Evolutionary conservation across 2,797 vertebrate species (phyloP).

Genomic region (Spinus pinus): DNA sequence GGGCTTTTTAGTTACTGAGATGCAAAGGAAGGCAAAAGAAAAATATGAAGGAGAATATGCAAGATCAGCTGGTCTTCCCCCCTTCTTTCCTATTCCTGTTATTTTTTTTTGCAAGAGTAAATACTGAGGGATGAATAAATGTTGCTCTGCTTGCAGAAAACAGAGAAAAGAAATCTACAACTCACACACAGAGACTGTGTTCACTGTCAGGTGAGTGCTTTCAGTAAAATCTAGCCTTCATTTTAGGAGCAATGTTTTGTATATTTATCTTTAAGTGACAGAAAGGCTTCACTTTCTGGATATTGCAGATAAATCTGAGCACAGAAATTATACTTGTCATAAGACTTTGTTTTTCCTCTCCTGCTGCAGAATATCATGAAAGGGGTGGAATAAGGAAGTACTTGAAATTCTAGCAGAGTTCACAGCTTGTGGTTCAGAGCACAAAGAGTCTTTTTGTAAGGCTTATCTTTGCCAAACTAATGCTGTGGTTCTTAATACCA

Average conservation of each 20-base stretch:
- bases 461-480: not conserved
- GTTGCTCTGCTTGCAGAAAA: not conserved
- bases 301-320: not conserved
- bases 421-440: not conserved
- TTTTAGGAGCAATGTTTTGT: not conserved
- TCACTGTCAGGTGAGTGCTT: not conserved
- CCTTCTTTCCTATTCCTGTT: not conserved
- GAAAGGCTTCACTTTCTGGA: not conserved
- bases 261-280: not conserved
- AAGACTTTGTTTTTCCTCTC: not conserved
- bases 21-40: not conserved
- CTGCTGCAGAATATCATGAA: not conserved
- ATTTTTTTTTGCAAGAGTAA: not conserved
- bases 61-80: not conserved
- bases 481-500: fast-evolving
- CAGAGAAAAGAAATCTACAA: not conserved
- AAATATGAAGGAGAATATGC: not conserved
- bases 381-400: not conserved
- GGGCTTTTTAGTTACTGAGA: not conserved
- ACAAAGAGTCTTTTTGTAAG: not conserved
- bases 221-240: not conserved
- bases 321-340: not conserved
- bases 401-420: not conserved
- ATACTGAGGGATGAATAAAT: not conserved
- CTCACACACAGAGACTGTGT: not conserved